Conservation (phyloP, 2,113 vertebrate genomes). For the Carettochelys insculpta region DNA sequence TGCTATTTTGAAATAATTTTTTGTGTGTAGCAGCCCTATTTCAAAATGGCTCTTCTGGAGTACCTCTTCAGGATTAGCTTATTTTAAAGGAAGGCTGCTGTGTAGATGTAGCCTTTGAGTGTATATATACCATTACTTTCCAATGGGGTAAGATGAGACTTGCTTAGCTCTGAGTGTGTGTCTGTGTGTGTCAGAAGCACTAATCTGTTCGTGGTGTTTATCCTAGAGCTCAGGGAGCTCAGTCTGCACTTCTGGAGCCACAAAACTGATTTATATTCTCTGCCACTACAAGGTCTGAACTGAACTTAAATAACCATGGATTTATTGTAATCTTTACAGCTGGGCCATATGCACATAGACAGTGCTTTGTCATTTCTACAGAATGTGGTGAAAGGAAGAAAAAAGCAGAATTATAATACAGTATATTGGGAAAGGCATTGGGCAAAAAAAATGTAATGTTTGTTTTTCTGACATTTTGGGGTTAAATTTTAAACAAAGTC, state of each 20-base stretch:
- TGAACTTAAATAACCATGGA: background rate
- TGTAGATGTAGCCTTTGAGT: too few species aligned
- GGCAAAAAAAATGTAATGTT: background rate
- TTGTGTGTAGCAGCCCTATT: too few species aligned
- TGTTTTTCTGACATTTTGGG: background rate
- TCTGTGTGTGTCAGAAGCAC: background rate
- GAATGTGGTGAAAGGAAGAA: background rate
- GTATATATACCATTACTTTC: too few species aligned
- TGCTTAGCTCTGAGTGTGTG: background rate
- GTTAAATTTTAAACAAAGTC: background rate
- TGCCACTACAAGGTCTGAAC: background rate
- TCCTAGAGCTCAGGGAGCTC: background rate
- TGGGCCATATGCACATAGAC: background rate
- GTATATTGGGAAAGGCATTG: background rate
- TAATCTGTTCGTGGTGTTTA: background rate
- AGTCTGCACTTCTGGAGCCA: background rate
- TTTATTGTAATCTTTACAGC: background rate
- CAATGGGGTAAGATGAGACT: too few species aligned
- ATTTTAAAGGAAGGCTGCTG: too few species aligned
- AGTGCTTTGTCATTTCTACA: background rate
- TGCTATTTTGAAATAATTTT: too few species aligned
- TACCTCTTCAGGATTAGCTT: too few species aligned
- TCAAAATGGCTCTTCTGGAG: too few species aligned
- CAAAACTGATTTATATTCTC: background rate
- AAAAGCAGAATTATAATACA: background rate